Evolutionary conservation across 2,888 invertebrate genomes (phyloP), one percentile per base, ranked within the genome.

Genomic region (Calliphora vomitoria): DNA sequence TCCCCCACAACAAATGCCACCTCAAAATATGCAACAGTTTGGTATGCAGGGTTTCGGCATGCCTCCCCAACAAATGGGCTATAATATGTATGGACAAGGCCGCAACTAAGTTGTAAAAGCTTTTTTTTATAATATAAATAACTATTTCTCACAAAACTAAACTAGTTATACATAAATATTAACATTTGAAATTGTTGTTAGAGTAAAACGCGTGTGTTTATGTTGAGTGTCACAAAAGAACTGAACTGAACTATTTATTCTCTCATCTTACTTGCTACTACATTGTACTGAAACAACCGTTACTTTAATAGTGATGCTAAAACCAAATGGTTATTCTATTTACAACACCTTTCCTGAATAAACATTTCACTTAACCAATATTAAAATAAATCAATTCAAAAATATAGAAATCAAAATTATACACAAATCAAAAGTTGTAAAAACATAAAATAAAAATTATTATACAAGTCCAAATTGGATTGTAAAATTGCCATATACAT

Each of bases 1-100:
- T 20, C 83, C 79, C 15, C 84, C 55, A 75, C 84, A 78, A 86
- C 84, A 85, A 89, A 82, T 75, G 87, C 83, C 69, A 10, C 53
- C 75, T 8, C 88, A 78, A 62, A 85, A 87, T 76, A 87, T 88
- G 84, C 88, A 85, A 60, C 86, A 81, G 41, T 88, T 79, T 69
- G 89, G 88, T 0, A 86, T 89, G 89, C 91, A 90, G 18, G 90
- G 89, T 58, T 91, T 71, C 47, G 85, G 85, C 1, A 86, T 91
- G 89, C 86, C 89, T 11, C 86, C 87, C 5, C 90, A 88, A 74
- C 85, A 88, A 47, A 89, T 90, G 76, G 90, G 90, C 58, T 91
- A 90, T 71, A 92, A 90, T 83, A 90, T 92, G 89, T 92, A 88
- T 72, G 90, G 91, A 18, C 89, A 88, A 74, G 89, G 89, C 8